Base-by-base conservation (phyloP, 1,140 invertebrate genomes). In the Mactra quadrangularis region DNA sequence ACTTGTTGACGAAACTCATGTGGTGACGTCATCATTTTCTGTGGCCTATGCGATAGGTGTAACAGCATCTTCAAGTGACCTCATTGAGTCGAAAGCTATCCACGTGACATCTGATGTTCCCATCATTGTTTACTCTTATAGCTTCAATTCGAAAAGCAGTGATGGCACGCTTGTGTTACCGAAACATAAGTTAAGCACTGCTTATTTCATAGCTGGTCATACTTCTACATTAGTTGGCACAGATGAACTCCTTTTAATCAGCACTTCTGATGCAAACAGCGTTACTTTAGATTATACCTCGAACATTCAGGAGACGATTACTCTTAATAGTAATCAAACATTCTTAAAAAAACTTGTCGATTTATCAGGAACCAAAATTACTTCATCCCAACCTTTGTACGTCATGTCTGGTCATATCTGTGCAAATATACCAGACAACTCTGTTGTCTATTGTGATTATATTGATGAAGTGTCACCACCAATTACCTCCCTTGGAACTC, bases 351-450 rank as follows among this genome's bases (percentile, higher is more conserved):
- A 50, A 25, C 41, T 1, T 1, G 13, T 15, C 15, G 45, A 50
- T 68, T 47, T 68, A 41, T 50, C 64, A 3, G 64, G 64, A n/a
- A 68, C 64, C 27, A 68, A 31, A 25, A 68, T 68, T 13, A 50
- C 6, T 13, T 38, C 64, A 6, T 15, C 13, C 0, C 27, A 38
- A 19, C 64, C 64, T 3, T 4, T 68, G 19, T 68, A 13, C 45
- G 64, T 68, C 15, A 29, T 68, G 27, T 68, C 64, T 3, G 41
- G 64, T 19, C 64, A 68, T 50, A 15, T 68, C 4, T 68, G 64
- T 50, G 64, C 64, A 68, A 68, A 68, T 25, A 50, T 68, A 6
- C 64, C 64, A 27, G 64, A 68, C 27, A 68, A 50, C 17, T 29
- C 41, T 1, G 41, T 50, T 2, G 11, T 3, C 6, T 68, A 68